Evolutionary conservation across 2,113 vertebrate genomes (phyloP), one percentile per base, ranked within the genome.

Genomic region (Hiodon tergisus): DNA sequence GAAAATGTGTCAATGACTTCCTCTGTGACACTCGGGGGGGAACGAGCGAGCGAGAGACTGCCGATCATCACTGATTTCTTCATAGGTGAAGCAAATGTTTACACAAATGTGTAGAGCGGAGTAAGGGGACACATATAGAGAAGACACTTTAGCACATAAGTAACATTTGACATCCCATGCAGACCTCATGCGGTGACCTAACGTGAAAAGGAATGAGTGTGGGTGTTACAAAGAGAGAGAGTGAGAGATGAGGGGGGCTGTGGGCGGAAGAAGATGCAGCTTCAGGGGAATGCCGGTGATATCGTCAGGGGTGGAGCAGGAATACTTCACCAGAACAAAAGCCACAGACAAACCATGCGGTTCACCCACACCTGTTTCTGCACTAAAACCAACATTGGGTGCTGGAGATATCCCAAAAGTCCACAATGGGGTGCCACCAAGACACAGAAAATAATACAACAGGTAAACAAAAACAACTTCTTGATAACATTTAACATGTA

Each of bases 331-430:
- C 77, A 82, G 68, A 79, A 55, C 58, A 51, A 73, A 57, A 73
- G 59, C 53, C 65, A 77, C 66, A 65, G 47, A 83, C 31, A 72
- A 81, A 79, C 73, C 86, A 85, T 83, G 85, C 84, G 77, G 73
- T 84, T 73, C 77, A 81, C 73, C 73, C 88, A 89, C 85, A 90
- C 88, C 88, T 88, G 85, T 72, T 77, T 85, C 66, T 55, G 85
- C 83, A 74, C 77, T 4, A 78, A 84, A 51, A 76, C 81, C 78
- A 79, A 71, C 79, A 80, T 70, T 78, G 73, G 81, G 60, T 80
- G 79, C 84, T 81, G 87, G 54, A 82, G 80, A 72, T 72, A 80
- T 83, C 75, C 61, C 78, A 85, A 63, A 82, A 77, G 69, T 86
- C 88, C 86, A 83, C 69, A 80, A 81, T 73, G 67, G 72, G 72